Percentiles rank a stretch among this genome's conserved stretches.
Conservation (phyloP, 2,797 vertebrate species). For the Potorous gilbertii region DNA sequence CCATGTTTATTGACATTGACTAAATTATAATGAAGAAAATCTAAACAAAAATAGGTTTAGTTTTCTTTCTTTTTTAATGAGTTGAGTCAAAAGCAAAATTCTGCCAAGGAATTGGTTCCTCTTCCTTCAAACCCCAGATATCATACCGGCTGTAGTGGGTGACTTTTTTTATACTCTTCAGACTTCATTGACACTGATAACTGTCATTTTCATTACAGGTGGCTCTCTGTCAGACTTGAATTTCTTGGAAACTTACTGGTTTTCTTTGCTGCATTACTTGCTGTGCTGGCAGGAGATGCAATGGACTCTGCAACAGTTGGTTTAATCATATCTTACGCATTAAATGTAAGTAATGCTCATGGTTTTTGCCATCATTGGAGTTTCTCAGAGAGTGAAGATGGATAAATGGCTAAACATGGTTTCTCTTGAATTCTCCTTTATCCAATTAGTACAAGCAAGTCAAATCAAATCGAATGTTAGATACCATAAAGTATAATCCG, state of each 20-base stretch:
- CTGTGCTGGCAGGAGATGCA: slow-evolving; percentile 72
- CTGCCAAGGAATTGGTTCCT: not conserved
- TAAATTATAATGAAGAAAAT: not conserved
- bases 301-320: slow-evolving; percentile 80
- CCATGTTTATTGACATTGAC: too few relatives aligned
- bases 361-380: not conserved
- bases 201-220: slow-evolving; percentile 72
- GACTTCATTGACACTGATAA: not conserved
- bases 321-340: slow-evolving; percentile 82
- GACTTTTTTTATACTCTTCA: not conserved
- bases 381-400: not conserved
- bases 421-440: not conserved
- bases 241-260: slow-evolving; percentile 82
- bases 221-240: slow-evolving; percentile 82
- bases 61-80: not conserved
- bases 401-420: not conserved
- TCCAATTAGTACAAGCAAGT: not conserved
- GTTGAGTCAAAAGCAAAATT: not conserved
- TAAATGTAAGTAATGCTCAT: slow-evolving; percentile 82
- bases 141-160: not conserved
- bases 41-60: not conserved
- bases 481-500: not conserved
- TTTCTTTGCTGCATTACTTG: slow-evolving; percentile 81
- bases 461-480: not conserved
- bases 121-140: not conserved